A percentile compares a stretch with the other conserved stretches of the same genome.
phyloP scores from a whole-genome alignment of 2,888 invertebrate genomes.

The Cryptocephalus moraei region DNA sequence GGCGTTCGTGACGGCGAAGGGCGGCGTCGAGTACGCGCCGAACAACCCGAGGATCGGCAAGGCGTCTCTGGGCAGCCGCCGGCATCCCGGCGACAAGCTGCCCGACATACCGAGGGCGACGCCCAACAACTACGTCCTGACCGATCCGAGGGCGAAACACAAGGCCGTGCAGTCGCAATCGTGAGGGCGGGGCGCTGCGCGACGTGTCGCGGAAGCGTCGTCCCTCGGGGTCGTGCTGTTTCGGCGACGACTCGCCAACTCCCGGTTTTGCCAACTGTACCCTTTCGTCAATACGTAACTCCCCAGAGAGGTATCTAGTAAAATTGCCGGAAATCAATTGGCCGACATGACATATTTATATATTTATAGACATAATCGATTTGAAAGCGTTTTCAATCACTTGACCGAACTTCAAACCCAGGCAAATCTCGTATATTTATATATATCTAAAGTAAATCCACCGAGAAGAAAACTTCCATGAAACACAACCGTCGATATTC shows the following conservation, averaged over 20 bases:
- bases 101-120: conserved; percentile 58
- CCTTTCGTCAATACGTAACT: too few relatives aligned
- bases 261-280: too few relatives aligned
- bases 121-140: conserved; percentile 59
- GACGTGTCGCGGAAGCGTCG: neutral
- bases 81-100: conserved; percentile 70
- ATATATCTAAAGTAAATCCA: too few relatives aligned
- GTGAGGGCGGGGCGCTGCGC: conserved; percentile 12
- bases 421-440: too few relatives aligned
- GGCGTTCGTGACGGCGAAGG: conserved; percentile 71
- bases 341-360: too few relatives aligned
- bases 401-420: too few relatives aligned
- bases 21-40: conserved; percentile 49
- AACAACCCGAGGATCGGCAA: conserved; percentile 49
- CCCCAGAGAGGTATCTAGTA: too few relatives aligned
- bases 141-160: conserved; percentile 35
- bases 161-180: conserved; percentile 38
- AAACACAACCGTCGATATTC: too few relatives aligned
- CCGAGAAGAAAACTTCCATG: too few relatives aligned
- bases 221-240: neutral
- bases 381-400: too few relatives aligned
- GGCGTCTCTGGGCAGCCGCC: conserved; percentile 45
- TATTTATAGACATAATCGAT: too few relatives aligned
- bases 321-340: too few relatives aligned
- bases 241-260: neutral